Evolutionary conservation across 1,140 invertebrate species (phyloP).

Genomic region (Lordiphosa mommai): DNA sequence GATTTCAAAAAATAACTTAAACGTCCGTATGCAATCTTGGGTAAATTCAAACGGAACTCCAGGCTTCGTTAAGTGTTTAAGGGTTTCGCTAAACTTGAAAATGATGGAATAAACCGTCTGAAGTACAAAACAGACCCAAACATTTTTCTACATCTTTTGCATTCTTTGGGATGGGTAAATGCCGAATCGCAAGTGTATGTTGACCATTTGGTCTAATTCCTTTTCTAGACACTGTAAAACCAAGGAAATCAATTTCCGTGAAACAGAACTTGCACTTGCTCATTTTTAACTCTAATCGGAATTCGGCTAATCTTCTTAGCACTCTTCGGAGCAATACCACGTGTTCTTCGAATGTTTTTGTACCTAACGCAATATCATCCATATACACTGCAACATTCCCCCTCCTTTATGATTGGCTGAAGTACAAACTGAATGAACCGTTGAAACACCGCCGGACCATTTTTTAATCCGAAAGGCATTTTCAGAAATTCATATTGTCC

Average conservation of each 20-base stretch:
- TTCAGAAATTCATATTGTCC: too few species aligned
- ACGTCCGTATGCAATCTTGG: background rate
- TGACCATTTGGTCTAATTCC: constrained; percentile 36
- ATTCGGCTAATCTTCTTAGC: constrained; percentile 41
- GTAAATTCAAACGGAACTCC: constrained; percentile 14
- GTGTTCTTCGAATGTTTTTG: too few species aligned
- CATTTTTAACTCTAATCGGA: constrained; percentile 71
- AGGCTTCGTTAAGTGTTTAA: constrained; percentile 40
- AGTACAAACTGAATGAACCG: too few species aligned
- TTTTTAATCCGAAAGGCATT: too few species aligned
- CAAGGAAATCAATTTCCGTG: constrained; percentile 43
- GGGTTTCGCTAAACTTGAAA: constrained; percentile 15
- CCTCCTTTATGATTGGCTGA: too few species aligned
- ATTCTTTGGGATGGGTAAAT: constrained; percentile 44
- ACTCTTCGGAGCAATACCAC: constrained; percentile 20
- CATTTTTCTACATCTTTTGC: constrained; percentile 63
- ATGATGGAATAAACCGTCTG: constrained; percentile 45
- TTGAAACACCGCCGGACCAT: too few species aligned
- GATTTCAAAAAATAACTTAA: background rate
- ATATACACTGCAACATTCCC: too few species aligned
- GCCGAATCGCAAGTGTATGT: constrained; percentile 57
- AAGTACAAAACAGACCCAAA: constrained; percentile 47
- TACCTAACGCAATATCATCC: too few species aligned
- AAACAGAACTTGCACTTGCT: constrained; percentile 69
- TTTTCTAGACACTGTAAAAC: constrained; percentile 46